Percentiles rank a stretch among this genome's conserved stretches.
These are phyloP conservation scores for Cinara cedri DNA, from an alignment of 2,888 invertebrate species.

Conservation along the genomic window DNA sequence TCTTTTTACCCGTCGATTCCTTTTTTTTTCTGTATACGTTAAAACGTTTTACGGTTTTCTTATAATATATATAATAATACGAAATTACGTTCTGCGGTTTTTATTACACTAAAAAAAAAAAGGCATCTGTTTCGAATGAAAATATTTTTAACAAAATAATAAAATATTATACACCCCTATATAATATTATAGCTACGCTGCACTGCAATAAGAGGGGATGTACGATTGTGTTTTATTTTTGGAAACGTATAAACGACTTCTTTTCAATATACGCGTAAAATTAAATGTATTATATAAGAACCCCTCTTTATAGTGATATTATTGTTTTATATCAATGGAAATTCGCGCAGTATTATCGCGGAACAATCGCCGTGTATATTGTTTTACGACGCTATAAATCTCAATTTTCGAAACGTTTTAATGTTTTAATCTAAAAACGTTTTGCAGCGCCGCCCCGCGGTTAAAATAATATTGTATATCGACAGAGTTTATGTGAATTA, in stretches of 20 bases:
- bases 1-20: too few species aligned
- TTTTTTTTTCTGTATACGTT: background rate
- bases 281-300: background rate
- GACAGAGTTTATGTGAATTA: too few species aligned
- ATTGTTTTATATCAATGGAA: background rate
- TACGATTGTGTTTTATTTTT: background rate
- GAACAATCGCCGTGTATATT: background rate
- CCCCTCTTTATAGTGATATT: background rate
- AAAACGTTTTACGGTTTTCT: background rate
- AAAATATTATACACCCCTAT: background rate
- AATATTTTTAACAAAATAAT: constrained; percentile 2
- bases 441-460: background rate
- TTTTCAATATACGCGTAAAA: background rate
- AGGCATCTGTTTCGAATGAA: background rate
- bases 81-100: background rate
- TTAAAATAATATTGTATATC: too few species aligned
- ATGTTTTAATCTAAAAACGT: background rate
- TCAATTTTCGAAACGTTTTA: background rate
- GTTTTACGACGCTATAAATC: constrained; percentile 18
- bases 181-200: too few species aligned
- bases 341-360: background rate
- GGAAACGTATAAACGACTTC: background rate
- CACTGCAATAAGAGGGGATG: too few species aligned
- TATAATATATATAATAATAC: background rate
- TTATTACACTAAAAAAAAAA: background rate